Base-by-base conservation (phyloP, 2,888 invertebrate genomes). In the Drosophila demipolita region DNA sequence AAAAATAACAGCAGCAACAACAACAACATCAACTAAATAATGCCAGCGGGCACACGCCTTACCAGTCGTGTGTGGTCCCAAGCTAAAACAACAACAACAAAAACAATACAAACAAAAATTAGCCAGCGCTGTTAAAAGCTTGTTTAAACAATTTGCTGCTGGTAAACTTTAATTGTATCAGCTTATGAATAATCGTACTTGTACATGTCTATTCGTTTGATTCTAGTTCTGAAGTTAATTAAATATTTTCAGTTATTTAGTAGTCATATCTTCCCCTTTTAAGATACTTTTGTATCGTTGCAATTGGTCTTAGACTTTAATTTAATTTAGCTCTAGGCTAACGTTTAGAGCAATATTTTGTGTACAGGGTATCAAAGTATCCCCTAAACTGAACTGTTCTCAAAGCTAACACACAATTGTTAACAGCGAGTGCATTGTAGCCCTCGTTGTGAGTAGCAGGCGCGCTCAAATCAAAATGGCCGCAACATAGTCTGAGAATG, bases 391-490 rank as follows among this genome's bases (percentile, higher is more conserved):
- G 11, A 50, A 36, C 42, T 40, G 58, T 55, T 64, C 40, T 36
- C 53, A 69, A 58, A 55, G 45, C 50, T 75, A 38, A 62, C 63
- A 64, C 11, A 32, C 29, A 79, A 76, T 75, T 82, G 66, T 81
- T 61, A 75, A 66, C 53, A 57, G n/a, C 38, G 20, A 32, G 29
- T 53, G 23, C 26, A 40, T 20, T 71, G 78, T 54, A 72, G 78
- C 80, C 80, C 80, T 80, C 55, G 78, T 53, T 65, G 62, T 15
- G 62, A 67, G 55, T 64, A 75, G 59, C 60, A 62, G 57, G 58
- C 52, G 60, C 66, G 63, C 76, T 73, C 73, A 90, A 91, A 90
- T 85, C 92, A 92, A 92, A 92, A 92, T 92, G 92, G 92, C 92
- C 92, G 92, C 82, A 85, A 66, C 71, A 75, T 78, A 66, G 68